Base-by-base conservation (phyloP, 2,113 vertebrate species). In the Hypomesus transpacificus region DNA sequence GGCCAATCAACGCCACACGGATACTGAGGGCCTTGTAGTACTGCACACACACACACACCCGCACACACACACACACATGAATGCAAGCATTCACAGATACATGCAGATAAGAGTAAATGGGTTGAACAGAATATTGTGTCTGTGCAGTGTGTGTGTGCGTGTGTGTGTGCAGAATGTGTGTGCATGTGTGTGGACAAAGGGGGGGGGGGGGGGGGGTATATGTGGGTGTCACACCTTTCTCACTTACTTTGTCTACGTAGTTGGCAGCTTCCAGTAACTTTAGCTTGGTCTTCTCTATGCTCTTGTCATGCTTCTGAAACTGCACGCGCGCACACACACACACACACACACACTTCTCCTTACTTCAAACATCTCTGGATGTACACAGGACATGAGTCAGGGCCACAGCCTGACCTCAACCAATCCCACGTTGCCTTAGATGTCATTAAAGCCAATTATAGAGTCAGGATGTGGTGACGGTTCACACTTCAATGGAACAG, bases 11-110 rank as follows among this genome's bases (percentile, higher is more conserved):
- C 1, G 97, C 96, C 73, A 99, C 94, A 0, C 97, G 94, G 79
- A 99, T 96, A 76, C 90, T 95, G 72, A 98, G 81, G 4, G 93
- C 77, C 80, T 94, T 95, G 87, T 99, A 99, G 88, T 95, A 98
- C 97, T 99, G 87, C 17, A 20, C 9, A 76, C 0, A 46, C 17
- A 34, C 11, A 34, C 51, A 24, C 18, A 65, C 26, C 22, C n/a
- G 39, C 51, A 65, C 16, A 56, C 61, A 56, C 18, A 66, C 24
- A 69, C 57, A 18, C 13, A 77, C 18, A 31, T 7, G 28, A 46
- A 31, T 8, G 53, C 46, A 63, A n/a, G 56, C 24, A 65, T 17
- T 39, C 24, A 26, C 24, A 26, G 24, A 26, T 26, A 26, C 60
- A 64, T 18, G 60, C n/a, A 73, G 3, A 22, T 11, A 16, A 24